A percentile compares a stretch with the other conserved stretches of the same genome.
phyloP scores from a whole-genome alignment of 2,888 invertebrate genomes.

The Sarcophaga caerulescens region DNA sequence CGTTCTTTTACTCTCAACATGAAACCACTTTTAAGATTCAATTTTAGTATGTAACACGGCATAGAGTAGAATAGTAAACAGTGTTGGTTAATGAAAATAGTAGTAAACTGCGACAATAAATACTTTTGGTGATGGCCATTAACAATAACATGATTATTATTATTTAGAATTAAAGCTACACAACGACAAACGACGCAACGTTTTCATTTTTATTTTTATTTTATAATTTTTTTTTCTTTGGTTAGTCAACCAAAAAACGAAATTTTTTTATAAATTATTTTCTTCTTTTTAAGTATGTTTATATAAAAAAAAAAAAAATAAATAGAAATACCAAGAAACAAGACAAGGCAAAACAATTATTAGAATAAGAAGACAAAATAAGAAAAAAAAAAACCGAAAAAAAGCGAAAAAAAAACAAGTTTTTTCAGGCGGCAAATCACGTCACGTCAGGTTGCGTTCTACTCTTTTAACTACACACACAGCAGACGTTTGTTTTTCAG shows the following conservation, averaged over 20 bases:
- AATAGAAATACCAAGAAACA: constrained; percentile 29
- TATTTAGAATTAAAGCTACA: constrained; percentile 48
- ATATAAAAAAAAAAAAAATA: neutral
- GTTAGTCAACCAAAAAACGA: too few species aligned
- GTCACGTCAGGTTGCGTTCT: constrained; percentile 65
- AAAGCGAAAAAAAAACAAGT: constrained; percentile 53
- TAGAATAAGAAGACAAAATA: constrained; percentile 3
- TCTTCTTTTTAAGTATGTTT: neutral
- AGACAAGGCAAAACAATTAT: constrained; percentile 9
- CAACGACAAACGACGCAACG: constrained; percentile 31
- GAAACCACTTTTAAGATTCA: too few species aligned
- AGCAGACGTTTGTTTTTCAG: constrained; percentile 16
- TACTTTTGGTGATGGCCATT: constrained; percentile 48
- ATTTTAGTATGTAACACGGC: too few species aligned
- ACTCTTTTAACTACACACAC: constrained; percentile 47
- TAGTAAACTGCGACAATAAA: too few species aligned
- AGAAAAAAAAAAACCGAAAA: constrained; percentile 13
- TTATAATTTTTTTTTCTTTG: constrained; percentile 6
- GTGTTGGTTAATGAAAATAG: too few species aligned
- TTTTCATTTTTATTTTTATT: constrained; percentile 6
- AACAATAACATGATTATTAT: constrained; percentile 36
- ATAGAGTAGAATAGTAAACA: too few species aligned
- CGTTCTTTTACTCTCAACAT: too few species aligned
- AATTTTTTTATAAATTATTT: too few species aligned
- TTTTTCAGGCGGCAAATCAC: constrained; percentile 67